phyloP scores from a whole-genome alignment of 2,888 invertebrate genomes.

The Drosophila dives region DNA sequence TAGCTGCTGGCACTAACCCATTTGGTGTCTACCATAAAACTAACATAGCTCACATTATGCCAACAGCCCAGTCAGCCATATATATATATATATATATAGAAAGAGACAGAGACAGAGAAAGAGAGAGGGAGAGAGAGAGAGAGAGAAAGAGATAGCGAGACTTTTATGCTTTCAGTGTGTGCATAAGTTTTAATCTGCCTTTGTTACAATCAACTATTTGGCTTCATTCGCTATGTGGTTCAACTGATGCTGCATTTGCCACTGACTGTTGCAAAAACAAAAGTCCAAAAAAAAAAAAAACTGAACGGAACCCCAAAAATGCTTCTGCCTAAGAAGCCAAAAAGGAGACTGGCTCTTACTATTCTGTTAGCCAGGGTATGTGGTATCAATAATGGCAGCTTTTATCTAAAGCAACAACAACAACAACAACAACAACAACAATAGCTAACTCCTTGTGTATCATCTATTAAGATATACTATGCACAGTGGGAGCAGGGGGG shows the following conservation, averaged over 20 bases:
- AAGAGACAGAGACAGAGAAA: not conserved
- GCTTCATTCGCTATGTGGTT: conserved; percentile 32
- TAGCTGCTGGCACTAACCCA: conserved; percentile 59
- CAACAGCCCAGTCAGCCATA: conserved; percentile 48
- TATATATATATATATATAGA: not conserved
- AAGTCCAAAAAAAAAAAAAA: conserved; percentile 11
- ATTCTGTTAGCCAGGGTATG: conserved; percentile 18
- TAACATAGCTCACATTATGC: conserved; percentile 76
- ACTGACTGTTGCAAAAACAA: conserved; percentile 20
- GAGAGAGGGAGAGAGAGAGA: not conserved
- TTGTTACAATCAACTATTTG: conserved; percentile 66
- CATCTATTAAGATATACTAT: conserved; percentile 25
- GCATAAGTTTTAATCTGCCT: conserved; percentile 81
- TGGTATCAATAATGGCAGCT: conserved; percentile 30
- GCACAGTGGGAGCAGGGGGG: not conserved
- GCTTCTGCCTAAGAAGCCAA: conserved; percentile 26
- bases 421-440: conserved; percentile 2
- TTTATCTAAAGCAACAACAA: conserved; percentile 14
- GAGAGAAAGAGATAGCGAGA: conserved; percentile 15
- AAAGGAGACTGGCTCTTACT: conserved; percentile 12
- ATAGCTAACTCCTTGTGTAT: conserved; percentile 1
- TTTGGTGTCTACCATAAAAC: conserved; percentile 76
- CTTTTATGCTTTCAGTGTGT: conserved; percentile 59
- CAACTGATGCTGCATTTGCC: conserved; percentile 24
- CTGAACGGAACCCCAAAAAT: conserved; percentile 8